Base-by-base conservation (phyloP, 2,888 invertebrate genomes). In the Pomacea canaliculata region DNA sequence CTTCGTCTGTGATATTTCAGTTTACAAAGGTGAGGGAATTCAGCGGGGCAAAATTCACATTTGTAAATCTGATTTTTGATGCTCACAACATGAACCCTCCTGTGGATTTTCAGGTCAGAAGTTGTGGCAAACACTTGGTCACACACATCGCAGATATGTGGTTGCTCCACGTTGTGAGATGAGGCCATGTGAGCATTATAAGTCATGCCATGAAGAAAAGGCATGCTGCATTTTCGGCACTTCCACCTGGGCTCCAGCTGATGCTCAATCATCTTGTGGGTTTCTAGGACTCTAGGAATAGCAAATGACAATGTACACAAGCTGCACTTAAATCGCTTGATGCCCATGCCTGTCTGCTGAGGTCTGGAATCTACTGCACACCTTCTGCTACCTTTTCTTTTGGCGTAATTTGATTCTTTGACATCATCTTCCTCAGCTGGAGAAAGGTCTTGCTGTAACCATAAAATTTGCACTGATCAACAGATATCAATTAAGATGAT, bases 141-240 rank as follows among this genome's bases (percentile, higher is more conserved):
- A 19, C 68, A 68, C 4, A 19, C 19, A 19, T 68, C 68, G 9
- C 68, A 68, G 18, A 12, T 37, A 37, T 68, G 48, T 46, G 68
- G 68, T 9, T 63, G n/a, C 2, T 63, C 63, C 27, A 63, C 63
- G 8, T 12, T 23, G 27, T 63, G 63, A 12, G 23, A 27, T 19
- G 63, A 18, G 27, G 23, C 62, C 63, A 65, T 65, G 46, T 71
- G 71, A 19, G 12, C 19, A 23, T n/a, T 65, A 23, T 48, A 63
- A 23, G 48, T 49, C 48, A 46, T 48, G 27, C 62, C 73, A 10
- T 73, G 67, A 7, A 73, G 60, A 67, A 73, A 73, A 48, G 66
- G 67, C 73, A 73, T 73, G 37, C 73, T 67, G 59, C 73, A 73
- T 66, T 73, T 67, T 18, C 51, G 48, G 48, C 68, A 73, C 46